Conservation (phyloP, 2,888 invertebrate species). For the Melieria crassipennis region DNA sequence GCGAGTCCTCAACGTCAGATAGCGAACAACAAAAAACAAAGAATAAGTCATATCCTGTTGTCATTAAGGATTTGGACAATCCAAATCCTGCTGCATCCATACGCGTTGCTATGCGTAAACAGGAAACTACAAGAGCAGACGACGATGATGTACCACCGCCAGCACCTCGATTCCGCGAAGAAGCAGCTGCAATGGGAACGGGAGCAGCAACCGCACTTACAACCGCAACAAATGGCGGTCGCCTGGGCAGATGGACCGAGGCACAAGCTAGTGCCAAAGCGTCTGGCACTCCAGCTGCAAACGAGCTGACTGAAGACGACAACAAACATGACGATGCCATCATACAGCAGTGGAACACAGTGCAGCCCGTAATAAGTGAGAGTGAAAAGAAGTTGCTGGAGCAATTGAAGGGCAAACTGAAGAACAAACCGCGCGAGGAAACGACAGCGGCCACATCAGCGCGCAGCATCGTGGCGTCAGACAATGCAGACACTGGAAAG, state of each 20-base stretch:
- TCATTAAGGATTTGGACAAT: constrained; percentile 45
- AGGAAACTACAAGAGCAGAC: constrained; percentile 64
- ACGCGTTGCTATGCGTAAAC: constrained; percentile 74
- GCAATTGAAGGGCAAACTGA: constrained; percentile 63
- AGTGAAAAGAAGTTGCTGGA: constrained; percentile 71
- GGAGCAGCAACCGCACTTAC: neutral
- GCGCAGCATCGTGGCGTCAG: constrained; percentile 30
- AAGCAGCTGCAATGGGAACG: neutral
- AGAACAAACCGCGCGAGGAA: constrained; percentile 56
- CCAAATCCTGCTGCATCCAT: constrained; percentile 71
- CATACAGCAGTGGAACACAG: constrained; percentile 70
- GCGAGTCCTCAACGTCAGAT: constrained; percentile 53
- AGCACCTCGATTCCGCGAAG: constrained; percentile 52
- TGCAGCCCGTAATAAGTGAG: constrained; percentile 69
- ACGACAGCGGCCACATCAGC: constrained; percentile 41
- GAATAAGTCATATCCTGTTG: constrained; percentile 10
- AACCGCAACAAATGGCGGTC: constrained; percentile 61
- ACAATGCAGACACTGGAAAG: constrained; percentile 34
- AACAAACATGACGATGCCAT: constrained; percentile 68
- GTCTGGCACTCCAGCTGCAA: constrained; percentile 24
- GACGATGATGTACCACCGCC: constrained; percentile 62
- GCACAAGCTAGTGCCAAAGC: constrained; percentile 65
- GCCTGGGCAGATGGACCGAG: constrained; percentile 63
- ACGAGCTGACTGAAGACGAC: constrained; percentile 51
- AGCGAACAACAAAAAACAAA: constrained; percentile 47